Evolutionary conservation across 2,113 vertebrate species (phyloP).

Genomic region (Seriola rivoliana): DNA sequence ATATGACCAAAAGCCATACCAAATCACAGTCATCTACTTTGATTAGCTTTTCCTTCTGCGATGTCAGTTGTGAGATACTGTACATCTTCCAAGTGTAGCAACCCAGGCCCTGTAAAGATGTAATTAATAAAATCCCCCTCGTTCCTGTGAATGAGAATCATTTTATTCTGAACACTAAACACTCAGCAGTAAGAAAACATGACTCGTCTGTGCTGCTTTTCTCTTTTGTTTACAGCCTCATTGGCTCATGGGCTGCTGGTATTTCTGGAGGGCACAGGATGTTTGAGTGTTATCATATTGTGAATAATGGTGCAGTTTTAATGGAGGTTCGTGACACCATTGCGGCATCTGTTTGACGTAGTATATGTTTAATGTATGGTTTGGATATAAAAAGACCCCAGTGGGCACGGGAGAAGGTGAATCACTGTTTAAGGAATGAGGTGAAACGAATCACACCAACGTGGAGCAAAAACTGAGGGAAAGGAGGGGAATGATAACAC

Average conservation of each 20-base stretch:
- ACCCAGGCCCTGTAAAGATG: constrained; percentile 1
- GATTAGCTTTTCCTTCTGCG: neutral
- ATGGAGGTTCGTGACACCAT: constrained; percentile 49
- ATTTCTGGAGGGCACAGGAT: constrained; percentile 45
- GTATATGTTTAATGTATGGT: constrained; percentile 65
- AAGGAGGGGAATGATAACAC: constrained; percentile 58
- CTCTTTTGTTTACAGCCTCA: constrained; percentile 38
- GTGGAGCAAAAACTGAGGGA: constrained; percentile 50
- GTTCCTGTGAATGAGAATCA: constrained; percentile 25
- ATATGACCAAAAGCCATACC: neutral
- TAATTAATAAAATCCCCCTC: constrained; percentile 7
- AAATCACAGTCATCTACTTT: neutral
- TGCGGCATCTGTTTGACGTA: constrained; percentile 56
- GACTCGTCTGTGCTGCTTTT: constrained; percentile 45
- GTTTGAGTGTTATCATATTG: constrained; percentile 45
- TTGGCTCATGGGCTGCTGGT: constrained; percentile 23
- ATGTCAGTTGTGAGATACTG: neutral
- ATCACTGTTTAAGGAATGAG: constrained; percentile 71
- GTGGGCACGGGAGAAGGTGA: constrained; percentile 63
- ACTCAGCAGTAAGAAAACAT: constrained; percentile 29
- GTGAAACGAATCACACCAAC: constrained; percentile 67
- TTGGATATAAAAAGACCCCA: constrained; percentile 64
- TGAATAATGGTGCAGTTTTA: constrained; percentile 45
- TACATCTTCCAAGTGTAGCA: constrained; percentile 7
- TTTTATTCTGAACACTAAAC: constrained; percentile 34